Evolutionary conservation across 2,797 vertebrate species (phyloP).

Genomic region (Ibycter americanus): DNA sequence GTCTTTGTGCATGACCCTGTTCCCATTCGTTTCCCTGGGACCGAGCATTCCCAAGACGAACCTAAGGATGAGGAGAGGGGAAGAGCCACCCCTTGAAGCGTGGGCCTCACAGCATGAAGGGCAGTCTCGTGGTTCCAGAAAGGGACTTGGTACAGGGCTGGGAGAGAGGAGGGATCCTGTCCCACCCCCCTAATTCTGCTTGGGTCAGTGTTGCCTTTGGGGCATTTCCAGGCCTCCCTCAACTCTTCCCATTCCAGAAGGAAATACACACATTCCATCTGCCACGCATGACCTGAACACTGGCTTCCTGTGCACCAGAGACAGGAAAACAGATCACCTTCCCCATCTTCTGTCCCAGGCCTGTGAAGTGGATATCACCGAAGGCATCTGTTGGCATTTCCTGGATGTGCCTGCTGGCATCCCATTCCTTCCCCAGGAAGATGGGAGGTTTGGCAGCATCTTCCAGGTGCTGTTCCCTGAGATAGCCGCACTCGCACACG

Average conservation of each 20-base stretch:
- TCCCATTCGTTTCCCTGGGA: fast-evolving
- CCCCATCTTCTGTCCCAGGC: constrained; percentile 81
- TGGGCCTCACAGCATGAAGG: background rate
- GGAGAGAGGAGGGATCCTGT: background rate
- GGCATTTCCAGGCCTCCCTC: background rate
- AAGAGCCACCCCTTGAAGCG: background rate
- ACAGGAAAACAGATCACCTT: constrained; percentile 72
- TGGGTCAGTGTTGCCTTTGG: background rate
- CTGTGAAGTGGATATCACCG: constrained; percentile 86
- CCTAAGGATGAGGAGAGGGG: background rate
- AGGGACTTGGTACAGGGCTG: background rate
- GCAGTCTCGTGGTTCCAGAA: background rate
- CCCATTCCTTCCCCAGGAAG: constrained; percentile 80
- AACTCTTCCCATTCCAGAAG: background rate
- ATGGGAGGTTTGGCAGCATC: constrained; percentile 79
- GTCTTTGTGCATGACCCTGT: background rate
- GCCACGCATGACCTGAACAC: background rate
- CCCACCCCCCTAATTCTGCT: background rate
- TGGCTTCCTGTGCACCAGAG: background rate
- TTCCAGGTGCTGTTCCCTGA: constrained; percentile 77
- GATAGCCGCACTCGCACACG: constrained; percentile 87
- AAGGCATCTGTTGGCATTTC: constrained; percentile 91
- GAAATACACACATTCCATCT: background rate
- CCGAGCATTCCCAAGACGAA: background rate
- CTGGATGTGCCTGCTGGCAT: constrained; percentile 79